phyloP scores from a whole-genome alignment of 2,888 invertebrate genomes.

The Coecobrya sp. region DNA sequence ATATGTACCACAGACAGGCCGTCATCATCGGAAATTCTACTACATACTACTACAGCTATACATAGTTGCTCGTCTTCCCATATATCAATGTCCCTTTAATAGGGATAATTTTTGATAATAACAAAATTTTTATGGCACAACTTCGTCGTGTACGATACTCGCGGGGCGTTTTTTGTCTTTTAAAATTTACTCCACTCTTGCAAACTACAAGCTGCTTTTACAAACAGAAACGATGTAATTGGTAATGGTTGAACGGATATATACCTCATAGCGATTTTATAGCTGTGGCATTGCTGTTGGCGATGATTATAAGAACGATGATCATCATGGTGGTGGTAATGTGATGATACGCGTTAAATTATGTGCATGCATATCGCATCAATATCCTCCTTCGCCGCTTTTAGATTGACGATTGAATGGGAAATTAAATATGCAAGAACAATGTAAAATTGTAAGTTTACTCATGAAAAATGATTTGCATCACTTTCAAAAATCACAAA shows the following conservation, averaged over 20 bases:
- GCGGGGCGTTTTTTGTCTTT: slow-evolving; percentile 25
- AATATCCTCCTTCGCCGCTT: slow-evolving; percentile 5
- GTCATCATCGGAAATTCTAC: neutral
- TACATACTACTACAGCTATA: neutral
- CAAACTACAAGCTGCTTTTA: neutral
- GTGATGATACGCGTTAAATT: slow-evolving; percentile 59
- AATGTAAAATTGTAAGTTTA: slow-evolving; percentile 18
- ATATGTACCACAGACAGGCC: slow-evolving; percentile 1
- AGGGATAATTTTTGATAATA: slow-evolving; percentile 62
- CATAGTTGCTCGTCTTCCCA: slow-evolving; percentile 47
- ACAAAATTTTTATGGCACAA: slow-evolving; percentile 26
- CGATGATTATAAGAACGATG: neutral
- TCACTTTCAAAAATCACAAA: slow-evolving; percentile 67
- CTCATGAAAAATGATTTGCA: slow-evolving; percentile 55
- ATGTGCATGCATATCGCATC: slow-evolving; percentile 44
- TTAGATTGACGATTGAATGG: slow-evolving; percentile 7
- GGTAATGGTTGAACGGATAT: too few relatives aligned
- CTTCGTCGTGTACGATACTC: neutral
- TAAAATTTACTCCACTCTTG: neutral
- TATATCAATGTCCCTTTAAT: slow-evolving; percentile 56
- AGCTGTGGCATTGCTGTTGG: neutral
- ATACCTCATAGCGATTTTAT: neutral
- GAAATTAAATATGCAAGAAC: neutral
- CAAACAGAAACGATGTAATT: neutral
- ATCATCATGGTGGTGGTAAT: neutral